Percentiles rank a stretch among this genome's conserved stretches.
These are phyloP conservation scores for Sciurus carolinensis DNA, from an alignment of 2,797 vertebrate species.

Conservation along the genomic window DNA sequence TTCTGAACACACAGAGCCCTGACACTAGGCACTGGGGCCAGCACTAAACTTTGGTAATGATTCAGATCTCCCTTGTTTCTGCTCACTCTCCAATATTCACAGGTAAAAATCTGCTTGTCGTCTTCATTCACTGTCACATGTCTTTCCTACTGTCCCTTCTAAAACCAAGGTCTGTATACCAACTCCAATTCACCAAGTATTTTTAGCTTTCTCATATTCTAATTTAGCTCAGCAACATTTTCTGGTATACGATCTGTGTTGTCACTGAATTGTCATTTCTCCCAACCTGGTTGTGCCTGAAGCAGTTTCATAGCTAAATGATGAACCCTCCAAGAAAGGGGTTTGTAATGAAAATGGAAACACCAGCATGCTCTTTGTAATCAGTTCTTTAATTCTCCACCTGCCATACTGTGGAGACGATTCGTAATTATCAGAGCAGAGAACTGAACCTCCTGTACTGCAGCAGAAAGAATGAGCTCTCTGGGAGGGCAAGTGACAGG, in stretches of 20 bases:
- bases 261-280: constrained; percentile 66
- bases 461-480: constrained; percentile 45
- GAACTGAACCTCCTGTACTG: constrained; percentile 48
- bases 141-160: background rate
- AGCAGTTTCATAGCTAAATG: constrained; percentile 69
- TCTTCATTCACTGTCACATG: background rate
- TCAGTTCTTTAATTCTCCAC: constrained; percentile 77
- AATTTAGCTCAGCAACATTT: constrained; percentile 39
- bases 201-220: constrained; percentile 45
- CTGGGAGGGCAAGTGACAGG: background rate
- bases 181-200: constrained; percentile 47
- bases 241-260: constrained; percentile 15
- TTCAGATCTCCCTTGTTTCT: background rate
- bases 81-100: background rate
- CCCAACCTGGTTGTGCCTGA: constrained; percentile 48
- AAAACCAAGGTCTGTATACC: constrained; percentile 8
- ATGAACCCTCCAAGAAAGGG: constrained; percentile 57
- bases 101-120: constrained; percentile 2
- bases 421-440: constrained; percentile 71
- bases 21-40: background rate
- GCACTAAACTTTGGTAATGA: constrained; percentile 21
- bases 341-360: constrained; percentile 72
- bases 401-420: constrained; percentile 36
- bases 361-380: constrained; percentile 62
- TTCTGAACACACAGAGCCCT: constrained; percentile 16